Evolutionary conservation across 2,888 invertebrate species (phyloP).

Genomic region (Netelia inedita): DNA sequence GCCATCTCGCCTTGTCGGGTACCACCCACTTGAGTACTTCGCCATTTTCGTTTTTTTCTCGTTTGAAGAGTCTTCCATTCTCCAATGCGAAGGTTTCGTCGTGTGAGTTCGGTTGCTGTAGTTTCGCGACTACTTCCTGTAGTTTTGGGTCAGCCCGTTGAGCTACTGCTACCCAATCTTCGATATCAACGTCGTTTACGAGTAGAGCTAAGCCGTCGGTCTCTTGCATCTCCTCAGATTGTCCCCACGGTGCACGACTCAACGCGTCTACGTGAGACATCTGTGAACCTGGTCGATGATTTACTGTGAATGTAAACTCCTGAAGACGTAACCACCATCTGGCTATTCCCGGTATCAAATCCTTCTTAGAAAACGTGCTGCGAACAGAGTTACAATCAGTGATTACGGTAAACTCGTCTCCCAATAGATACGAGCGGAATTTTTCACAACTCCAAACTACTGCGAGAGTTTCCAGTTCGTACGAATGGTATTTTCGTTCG

Average conservation of each 20-base stretch:
- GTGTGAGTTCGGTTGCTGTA: constrained; percentile 35
- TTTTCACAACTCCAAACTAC: constrained; percentile 77
- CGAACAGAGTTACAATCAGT: constrained; percentile 49
- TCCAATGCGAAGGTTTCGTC: constrained; percentile 14
- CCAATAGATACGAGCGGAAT: constrained; percentile 79
- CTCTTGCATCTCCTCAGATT: no score
- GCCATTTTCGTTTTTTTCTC: background rate
- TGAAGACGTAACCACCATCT: constrained; percentile 64
- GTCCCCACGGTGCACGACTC: background rate
- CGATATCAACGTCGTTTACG: no score
- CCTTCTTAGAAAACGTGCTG: constrained; percentile 32
- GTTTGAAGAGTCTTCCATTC: background rate
- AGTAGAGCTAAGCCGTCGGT: no score
- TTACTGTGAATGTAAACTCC: constrained; percentile 52
- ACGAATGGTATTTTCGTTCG: constrained; percentile 79
- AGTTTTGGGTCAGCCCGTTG: constrained; percentile 48
- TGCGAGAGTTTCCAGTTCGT: constrained; percentile 80
- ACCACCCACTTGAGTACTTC: no score
- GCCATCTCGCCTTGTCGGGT: constrained; percentile 50
- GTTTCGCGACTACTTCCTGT: constrained; percentile 13
- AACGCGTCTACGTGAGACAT: no score
- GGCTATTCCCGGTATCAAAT: constrained; percentile 28
- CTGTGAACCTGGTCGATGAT: no score
- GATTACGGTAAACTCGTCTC: constrained; percentile 73
- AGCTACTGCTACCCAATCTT: constrained; percentile 3